Percentiles rank a stretch among this genome's conserved stretches.
Evolutionary conservation across 1,140 invertebrate genomes (phyloP).

Genomic region (Brachionus plicatilis): DNA sequence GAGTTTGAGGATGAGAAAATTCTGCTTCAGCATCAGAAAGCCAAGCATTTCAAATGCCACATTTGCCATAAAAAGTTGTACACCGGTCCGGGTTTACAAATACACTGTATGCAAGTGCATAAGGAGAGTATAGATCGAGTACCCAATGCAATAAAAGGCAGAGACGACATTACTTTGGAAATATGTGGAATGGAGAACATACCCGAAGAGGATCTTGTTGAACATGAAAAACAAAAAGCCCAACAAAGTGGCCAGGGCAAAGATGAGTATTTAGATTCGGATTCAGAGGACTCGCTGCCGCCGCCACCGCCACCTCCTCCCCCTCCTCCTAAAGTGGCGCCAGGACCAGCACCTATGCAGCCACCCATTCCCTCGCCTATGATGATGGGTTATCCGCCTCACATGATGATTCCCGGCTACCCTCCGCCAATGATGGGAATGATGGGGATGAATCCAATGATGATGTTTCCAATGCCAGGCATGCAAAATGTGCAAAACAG

Average conservation of each 20-base stretch:
- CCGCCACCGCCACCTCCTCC: slow-evolving; percentile 3
- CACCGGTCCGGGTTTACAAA: slow-evolving; percentile 86
- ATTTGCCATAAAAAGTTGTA: slow-evolving; percentile 99
- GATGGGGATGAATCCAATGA: slow-evolving; percentile 15
- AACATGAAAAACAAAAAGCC: slow-evolving; percentile 80
- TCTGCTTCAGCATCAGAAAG: slow-evolving; percentile 99
- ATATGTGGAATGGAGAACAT: slow-evolving; percentile 99
- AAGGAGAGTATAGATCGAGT: slow-evolving; percentile 99
- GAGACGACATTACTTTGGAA: slow-evolving; percentile 98
- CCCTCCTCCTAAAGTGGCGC: not conserved
- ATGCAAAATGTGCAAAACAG: not conserved
- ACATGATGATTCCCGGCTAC: slow-evolving; percentile 27
- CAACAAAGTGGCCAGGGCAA: slow-evolving; percentile 52
- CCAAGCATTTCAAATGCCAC: slow-evolving; percentile 99
- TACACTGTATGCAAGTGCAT: slow-evolving; percentile 99
- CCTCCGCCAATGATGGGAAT: slow-evolving; percentile 37
- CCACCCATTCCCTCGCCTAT: not conserved
- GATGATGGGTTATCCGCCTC: slow-evolving; percentile 10
- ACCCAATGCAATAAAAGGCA: slow-evolving; percentile 91
- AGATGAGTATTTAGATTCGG: slow-evolving; percentile 23
- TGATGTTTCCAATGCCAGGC: slow-evolving; percentile 1
- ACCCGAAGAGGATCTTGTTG: slow-evolving; percentile 83
- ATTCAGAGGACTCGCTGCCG: not conserved
- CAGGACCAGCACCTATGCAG: not conserved
- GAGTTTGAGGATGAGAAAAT: slow-evolving; percentile 99